Base-by-base conservation (phyloP, 2,797 vertebrate genomes). In the Argentina silus region DNA sequence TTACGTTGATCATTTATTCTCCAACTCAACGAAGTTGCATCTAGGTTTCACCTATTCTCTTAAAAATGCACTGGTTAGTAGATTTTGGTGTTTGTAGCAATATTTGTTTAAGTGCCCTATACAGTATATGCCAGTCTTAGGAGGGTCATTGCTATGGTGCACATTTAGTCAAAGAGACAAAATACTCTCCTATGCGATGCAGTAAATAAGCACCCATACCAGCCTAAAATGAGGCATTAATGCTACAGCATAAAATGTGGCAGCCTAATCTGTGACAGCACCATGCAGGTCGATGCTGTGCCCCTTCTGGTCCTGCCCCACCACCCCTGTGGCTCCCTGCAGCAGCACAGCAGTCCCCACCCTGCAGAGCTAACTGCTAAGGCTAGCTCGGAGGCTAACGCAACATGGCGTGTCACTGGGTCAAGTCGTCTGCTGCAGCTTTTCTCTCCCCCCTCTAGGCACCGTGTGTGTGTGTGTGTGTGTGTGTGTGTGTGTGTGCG, bases 241-340 rank as follows among this genome's bases (percentile, higher is more conserved):
- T 55, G 51, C 51, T n/a, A n/a, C n/a, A n/a, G n/a, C n/a, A n/a
- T n/a, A n/a, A n/a, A n/a, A n/a, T n/a, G n/a, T n/a, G n/a, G n/a
- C n/a, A n/a, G n/a, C 51, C 9, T 57, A 57, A 7, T 19, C 55
- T 57, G 55, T 57, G 55, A 8, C 55, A 57, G 55, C 21, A 8
- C n/a, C 6, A 43, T 36, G 69, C 23, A 57, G 11, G 50, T 73
- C 8, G 21, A 89, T n/a, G n/a, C n/a, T 86, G 85, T 81, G 78
- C 83, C 88, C 81, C 88, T 55, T 85, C 81, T 74, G 79, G 81
- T 91, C 91, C 89, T 81, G 86, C 88, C 77, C 91, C 89, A 91
- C 90, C 87, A 85, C 43, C 8, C 85, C 88, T 81, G 45, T 64
- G 81, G 48, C 79, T 83, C 15, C 72, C 57, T 65, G 9, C 56